Conservation (phyloP, 2,113 vertebrate species). For the Morphnarchus princeps region DNA sequence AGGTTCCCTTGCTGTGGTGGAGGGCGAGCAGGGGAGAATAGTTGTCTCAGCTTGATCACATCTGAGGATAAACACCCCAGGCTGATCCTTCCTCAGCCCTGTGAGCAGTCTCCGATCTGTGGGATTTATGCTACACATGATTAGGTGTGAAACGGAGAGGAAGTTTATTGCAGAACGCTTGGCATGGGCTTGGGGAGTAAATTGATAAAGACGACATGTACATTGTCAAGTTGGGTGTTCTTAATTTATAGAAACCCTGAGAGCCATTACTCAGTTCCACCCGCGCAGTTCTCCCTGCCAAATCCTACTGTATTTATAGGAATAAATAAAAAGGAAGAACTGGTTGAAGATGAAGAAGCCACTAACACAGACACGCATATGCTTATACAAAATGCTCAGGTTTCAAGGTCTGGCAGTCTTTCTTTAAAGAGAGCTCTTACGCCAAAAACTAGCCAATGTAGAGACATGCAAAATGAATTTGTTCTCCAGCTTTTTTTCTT, state of each 20-base stretch:
- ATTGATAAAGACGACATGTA: conserved; percentile 61
- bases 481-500: background rate
- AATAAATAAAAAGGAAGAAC: conserved; percentile 33
- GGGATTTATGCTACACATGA: conserved; percentile 67
- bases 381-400: background rate
- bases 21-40: background rate
- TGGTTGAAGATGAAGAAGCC: conserved; percentile 22
- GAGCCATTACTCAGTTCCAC: conserved; percentile 51
- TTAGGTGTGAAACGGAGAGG: conserved; percentile 69
- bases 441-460: background rate
- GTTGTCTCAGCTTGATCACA: background rate
- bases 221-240: conserved; percentile 59
- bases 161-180: conserved; percentile 64
- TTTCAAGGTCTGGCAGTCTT: background rate
- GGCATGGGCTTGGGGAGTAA: conserved; percentile 42
- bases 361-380: background rate
- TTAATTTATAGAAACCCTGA: conserved; percentile 64
- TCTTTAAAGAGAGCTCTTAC: background rate
- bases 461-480: background rate
- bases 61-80: conserved; percentile 14
- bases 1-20: background rate
- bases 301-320: conserved; percentile 46
- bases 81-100: conserved; percentile 20
- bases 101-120: conserved; percentile 46
- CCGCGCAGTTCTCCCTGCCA: conserved; percentile 4